A percentile compares a stretch with the other conserved stretches of the same genome.
Conservation (phyloP, 2,113 vertebrate species). For the Aptenodytes forsteri region DNA sequence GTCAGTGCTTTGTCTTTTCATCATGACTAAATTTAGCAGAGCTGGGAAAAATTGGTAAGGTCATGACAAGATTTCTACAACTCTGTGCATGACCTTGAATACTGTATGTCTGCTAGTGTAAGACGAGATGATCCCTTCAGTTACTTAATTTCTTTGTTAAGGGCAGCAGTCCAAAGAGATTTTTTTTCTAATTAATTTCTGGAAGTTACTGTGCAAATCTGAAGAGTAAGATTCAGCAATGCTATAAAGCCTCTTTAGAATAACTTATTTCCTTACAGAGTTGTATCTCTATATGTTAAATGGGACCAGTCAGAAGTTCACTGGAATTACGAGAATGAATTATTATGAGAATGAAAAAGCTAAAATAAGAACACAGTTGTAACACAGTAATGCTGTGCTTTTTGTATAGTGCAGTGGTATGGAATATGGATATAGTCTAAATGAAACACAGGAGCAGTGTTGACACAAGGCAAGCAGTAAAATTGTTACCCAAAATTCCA, state of each 20-base stretch:
- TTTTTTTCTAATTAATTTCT: not conserved
- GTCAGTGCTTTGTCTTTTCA: not conserved
- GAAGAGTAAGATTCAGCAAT: not conserved
- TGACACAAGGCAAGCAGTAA: not conserved
- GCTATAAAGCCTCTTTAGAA: not conserved
- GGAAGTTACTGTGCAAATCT: not conserved
- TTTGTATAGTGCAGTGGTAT: not conserved
- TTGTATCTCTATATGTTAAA: not conserved
- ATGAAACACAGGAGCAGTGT: not conserved
- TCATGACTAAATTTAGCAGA: not conserved
- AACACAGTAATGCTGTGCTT: not conserved
- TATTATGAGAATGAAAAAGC: not conserved
- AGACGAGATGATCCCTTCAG: not conserved
- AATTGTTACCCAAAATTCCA: not conserved
- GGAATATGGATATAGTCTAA: not conserved
- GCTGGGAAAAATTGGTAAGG: not conserved
- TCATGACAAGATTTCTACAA: not conserved
- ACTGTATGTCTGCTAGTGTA: not conserved
- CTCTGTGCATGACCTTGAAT: not conserved
- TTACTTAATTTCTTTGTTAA: not conserved
- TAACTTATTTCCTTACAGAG: not conserved
- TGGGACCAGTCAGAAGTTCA: not conserved
- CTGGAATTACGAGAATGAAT: no score
- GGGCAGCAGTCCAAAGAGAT: not conserved
- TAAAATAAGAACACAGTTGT: not conserved